Conservation (phyloP, 2,113 vertebrate species). For the Melospiza georgiana region DNA sequence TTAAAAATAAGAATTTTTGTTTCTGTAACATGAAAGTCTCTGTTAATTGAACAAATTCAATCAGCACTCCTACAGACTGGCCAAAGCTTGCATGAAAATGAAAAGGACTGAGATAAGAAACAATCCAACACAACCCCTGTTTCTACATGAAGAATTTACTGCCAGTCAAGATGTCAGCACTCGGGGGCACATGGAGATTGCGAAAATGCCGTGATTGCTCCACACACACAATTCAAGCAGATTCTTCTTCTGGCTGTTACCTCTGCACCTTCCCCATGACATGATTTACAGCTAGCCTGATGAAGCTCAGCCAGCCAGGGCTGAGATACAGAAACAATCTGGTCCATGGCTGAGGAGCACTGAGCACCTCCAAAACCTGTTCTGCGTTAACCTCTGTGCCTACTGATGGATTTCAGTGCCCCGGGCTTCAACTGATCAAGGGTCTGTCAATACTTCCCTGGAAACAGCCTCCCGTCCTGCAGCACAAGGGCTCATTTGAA, state of each 20-base stretch:
- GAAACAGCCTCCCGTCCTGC: background rate
- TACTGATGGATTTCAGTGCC: background rate
- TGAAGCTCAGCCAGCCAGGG: background rate
- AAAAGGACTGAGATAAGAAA: background rate
- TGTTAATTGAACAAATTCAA: conserved; percentile 8
- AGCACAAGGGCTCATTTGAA: conserved; percentile 14
- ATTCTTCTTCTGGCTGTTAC: background rate
- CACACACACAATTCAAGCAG: background rate
- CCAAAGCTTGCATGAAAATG: background rate
- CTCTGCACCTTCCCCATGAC: background rate
- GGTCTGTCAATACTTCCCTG: conserved; percentile 3
- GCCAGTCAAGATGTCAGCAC: background rate
- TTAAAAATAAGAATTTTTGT: background rate
- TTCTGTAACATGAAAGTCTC: background rate
- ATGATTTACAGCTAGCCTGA: background rate
- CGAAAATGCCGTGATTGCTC: background rate
- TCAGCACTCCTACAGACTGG: background rate
- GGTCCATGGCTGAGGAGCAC: rapidly evolving
- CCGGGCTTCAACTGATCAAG: background rate
- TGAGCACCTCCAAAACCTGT: background rate
- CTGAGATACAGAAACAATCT: background rate
- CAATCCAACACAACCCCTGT: background rate
- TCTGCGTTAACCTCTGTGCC: background rate
- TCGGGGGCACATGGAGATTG: rapidly evolving
- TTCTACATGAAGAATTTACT: background rate